Conservation (phyloP, 2,113 vertebrate genomes). For the Sylvilagus bachmani region DNA sequence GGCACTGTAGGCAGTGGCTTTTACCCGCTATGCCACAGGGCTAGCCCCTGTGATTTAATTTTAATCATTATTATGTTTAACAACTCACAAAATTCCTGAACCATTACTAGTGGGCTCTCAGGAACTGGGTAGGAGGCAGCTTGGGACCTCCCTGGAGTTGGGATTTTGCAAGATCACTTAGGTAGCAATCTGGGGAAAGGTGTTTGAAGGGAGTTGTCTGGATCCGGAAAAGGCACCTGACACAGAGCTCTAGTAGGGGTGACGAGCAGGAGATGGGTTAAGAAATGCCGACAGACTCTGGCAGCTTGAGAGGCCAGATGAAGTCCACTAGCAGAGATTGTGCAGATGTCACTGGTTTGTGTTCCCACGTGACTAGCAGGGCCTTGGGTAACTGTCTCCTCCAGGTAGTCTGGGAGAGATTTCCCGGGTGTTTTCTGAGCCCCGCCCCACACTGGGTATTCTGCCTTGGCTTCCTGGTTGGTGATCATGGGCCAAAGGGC, state of each 20-base stretch:
- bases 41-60: too few relatives aligned
- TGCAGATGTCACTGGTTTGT: neutral
- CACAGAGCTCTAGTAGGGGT: neutral
- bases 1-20: too few relatives aligned
- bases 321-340: neutral
- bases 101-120: neutral
- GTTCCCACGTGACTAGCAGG: neutral
- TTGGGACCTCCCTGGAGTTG: neutral
- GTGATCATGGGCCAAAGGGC: neutral
- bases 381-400: neutral
- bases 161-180: neutral
- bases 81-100: neutral
- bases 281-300: neutral
- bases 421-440: neutral
- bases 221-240: neutral
- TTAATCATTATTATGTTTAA: neutral
- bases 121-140: neutral
- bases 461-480: neutral
- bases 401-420: neutral
- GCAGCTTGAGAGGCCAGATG: neutral
- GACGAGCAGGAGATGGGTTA: neutral
- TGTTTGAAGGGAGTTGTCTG: neutral
- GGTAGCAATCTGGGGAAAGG: constrained; percentile 1
- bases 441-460: neutral
- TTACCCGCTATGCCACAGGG: too few relatives aligned